Evolutionary conservation across 2,113 vertebrate genomes (phyloP).

Genomic region (Sebastes schlegelii): DNA sequence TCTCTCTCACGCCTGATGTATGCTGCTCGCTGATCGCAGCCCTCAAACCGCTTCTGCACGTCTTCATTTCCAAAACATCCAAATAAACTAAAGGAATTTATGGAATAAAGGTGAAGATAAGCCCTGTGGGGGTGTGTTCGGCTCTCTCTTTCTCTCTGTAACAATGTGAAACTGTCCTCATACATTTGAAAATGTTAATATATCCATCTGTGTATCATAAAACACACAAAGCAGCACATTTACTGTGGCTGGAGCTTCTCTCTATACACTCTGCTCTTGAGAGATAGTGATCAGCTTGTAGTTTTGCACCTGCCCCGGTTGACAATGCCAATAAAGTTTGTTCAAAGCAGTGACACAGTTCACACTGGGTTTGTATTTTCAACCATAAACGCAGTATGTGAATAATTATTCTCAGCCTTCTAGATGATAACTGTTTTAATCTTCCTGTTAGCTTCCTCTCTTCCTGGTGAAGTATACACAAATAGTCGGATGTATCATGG

Average conservation of each 20-base stretch:
- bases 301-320: background rate
- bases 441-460: background rate
- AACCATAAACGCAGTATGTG: background rate
- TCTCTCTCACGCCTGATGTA: conserved; percentile 44
- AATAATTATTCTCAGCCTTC: background rate
- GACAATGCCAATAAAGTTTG: conserved; percentile 1
- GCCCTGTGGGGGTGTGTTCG: background rate
- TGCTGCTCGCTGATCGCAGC: conserved; percentile 10
- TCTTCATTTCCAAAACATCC: conserved; percentile 44
- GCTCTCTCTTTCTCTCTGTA: background rate
- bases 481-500: too few relatives aligned
- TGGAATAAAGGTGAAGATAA: conserved; percentile 23
- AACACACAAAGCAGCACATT: conserved; percentile 12
- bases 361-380: background rate
- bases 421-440: background rate
- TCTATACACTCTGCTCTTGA: background rate
- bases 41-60: conserved; percentile 19
- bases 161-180: background rate
- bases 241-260: background rate
- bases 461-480: background rate
- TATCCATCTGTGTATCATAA: conserved; percentile 14
- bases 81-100: conserved; percentile 40
- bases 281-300: background rate
- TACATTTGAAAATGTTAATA: conserved; percentile 8
- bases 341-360: conserved; percentile 13